Evolutionary conservation across 2,888 invertebrate genomes (phyloP).

Genomic region (Glyphotaelius pellucidus): DNA sequence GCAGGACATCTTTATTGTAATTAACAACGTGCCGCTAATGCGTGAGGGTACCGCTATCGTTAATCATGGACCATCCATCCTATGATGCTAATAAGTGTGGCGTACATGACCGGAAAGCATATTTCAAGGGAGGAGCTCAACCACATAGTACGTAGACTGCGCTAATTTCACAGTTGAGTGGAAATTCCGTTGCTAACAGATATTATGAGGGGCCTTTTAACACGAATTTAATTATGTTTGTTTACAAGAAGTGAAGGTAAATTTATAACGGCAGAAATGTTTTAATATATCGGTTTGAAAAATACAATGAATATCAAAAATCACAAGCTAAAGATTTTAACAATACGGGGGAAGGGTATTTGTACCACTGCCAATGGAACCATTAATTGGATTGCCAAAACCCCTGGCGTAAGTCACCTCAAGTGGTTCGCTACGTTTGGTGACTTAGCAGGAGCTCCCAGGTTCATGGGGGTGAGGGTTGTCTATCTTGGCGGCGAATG

Average conservation of each 20-base stretch:
- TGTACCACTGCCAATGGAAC: too few species aligned
- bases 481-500: too few species aligned
- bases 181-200: background rate
- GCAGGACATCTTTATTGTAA: slow-evolving; percentile 43
- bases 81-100: background rate
- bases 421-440: too few species aligned
- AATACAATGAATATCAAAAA: too few species aligned
- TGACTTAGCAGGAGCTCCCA: too few species aligned
- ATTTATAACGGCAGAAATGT: background rate
- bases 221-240: background rate
- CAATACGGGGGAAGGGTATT: too few species aligned
- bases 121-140: background rate
- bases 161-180: background rate
- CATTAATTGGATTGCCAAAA: too few species aligned
- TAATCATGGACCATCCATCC: slow-evolving; percentile 30
- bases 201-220: background rate
- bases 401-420: too few species aligned
- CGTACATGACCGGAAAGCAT: background rate
- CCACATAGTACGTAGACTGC: background rate
- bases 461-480: too few species aligned
- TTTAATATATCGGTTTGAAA: background rate
- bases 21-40: slow-evolving; percentile 5
- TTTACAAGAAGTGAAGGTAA: background rate
- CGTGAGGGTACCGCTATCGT: slow-evolving; percentile 9
- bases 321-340: too few species aligned